Evolutionary conservation across 2,888 invertebrate species (phyloP), one percentile per base, ranked within the genome.

Genomic region (Monoplex corrugatus): DNA sequence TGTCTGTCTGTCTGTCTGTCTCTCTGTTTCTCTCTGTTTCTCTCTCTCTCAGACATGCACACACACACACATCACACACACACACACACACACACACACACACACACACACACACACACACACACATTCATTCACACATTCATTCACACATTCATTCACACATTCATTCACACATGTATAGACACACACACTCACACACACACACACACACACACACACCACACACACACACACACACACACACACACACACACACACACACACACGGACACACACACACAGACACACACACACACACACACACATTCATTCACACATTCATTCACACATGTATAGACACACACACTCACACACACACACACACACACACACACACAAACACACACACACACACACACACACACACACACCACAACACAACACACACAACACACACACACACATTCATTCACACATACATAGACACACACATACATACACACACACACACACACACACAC

Each of bases 351-450:
- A 63, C 63, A 63, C 63, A 63, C 63, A 63, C 63, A 19, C 63
- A 19, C 63, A 19, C 63, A 19, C 63, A 19, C 63, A 19, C 63
- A 19, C 63, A 63, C 63, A 63, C 63, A 63, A 19, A 63, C 63
- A 63, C 63, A 63, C 63, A 63, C 63, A 63, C 63, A 63, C 63
- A 63, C 63, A 63, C 63, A 63, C 63, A 63, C 23, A 19, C 63
- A 63, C 63, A 63, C 63, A 63, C 8, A 63, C 63, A 63, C n/a
- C 28, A 19, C 10, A 63, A 3, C 28, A 19, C 10, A 63, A 3
- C n/a, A n/a, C n/a, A n/a, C n/a, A n/a, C n/a, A 23, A 23, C 68
- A 23, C 68, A 19, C 68, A 23, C 68, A 10, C 68, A 68, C 68
- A 68, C 68, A 68, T n/a, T 6, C 68, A 68, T n/a, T 28, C 68